Evolutionary conservation across 2,797 vertebrate species (phyloP), one percentile per base, ranked within the genome.

Genomic region (Hippopotamyrus pictus): DNA sequence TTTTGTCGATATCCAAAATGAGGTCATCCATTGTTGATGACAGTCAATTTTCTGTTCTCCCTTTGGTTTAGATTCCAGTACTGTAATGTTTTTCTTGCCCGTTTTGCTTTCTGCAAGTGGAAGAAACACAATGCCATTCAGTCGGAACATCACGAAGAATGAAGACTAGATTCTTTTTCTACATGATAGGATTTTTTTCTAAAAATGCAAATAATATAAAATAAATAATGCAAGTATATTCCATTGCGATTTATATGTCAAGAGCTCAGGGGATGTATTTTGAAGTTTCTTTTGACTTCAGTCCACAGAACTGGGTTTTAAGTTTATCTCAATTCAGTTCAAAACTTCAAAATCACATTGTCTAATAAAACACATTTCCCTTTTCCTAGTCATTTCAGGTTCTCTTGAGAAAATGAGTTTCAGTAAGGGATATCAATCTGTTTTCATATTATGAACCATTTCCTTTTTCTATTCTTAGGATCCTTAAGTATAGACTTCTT

Each of bases 341-440:
- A 86, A 86, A 44, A 59, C 88, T 79, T 79, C 73, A 82, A 89
- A 89, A 86, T 86, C 82, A 65, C 83, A 83, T 76, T 89, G 51
- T 65, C 33, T 76, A 1, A 41, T 41, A 41, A 41, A 41, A 41
- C 41, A 41, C 41, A 41, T 41, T 41, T 41, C 11, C 82, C 90
- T 88, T 91, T 90, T 90, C 88, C 91, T 87, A 69, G 59, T 90
- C 88, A 91, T 91, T 90, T 73, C 73, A 88, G 83, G 90, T 88
- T 73, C 91, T 89, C 90, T 90, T 90, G 89, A 92, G 89, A 91
- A 89, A 91, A 91, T 90, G 90, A 90, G 82, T 59, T 79, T 88
- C 87, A 89, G 51, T 51, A 88, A 79, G 76, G 25, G 37, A 86
- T 65, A 89, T 89, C 84, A 87, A 87, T 76, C 84, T 44, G 14